Evolutionary conservation across 2,888 invertebrate genomes (phyloP).

Genomic region (Diploptera punctata): DNA sequence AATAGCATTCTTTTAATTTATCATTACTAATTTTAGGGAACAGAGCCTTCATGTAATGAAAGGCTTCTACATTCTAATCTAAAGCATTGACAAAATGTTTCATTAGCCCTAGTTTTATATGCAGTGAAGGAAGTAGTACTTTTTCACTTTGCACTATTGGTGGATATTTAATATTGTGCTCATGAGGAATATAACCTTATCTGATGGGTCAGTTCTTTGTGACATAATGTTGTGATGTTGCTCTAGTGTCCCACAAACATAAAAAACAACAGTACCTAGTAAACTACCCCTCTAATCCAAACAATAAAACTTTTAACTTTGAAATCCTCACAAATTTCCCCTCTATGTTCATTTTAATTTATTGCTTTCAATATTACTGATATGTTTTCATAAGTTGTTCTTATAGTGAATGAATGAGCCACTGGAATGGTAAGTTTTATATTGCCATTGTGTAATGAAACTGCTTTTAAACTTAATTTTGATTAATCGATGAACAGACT

Average conservation of each 20-base stretch:
- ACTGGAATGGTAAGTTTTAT: background rate
- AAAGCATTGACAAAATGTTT: background rate
- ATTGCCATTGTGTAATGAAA: background rate
- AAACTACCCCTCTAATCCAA: background rate
- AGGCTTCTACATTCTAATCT: background rate
- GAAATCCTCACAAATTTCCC: background rate
- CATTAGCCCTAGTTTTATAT: background rate
- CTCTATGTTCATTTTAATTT: background rate
- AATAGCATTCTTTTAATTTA: no score
- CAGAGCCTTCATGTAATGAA: background rate
- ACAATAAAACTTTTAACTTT: background rate
- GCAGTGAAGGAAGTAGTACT: background rate
- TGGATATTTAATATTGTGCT: background rate
- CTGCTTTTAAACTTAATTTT: background rate
- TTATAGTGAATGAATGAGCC: background rate
- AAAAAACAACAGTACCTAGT: background rate
- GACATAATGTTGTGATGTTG: background rate
- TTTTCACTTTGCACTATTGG: background rate
- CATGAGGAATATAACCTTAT: background rate
- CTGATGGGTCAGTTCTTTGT: background rate
- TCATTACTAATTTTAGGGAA: background rate
- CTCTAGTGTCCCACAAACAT: background rate
- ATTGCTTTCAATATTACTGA: background rate
- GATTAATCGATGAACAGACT: background rate
- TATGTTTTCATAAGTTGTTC: background rate